phyloP scores from a whole-genome alignment of 53 echinoderm and acorn worm genomes.

The Echinometra lucunter region DNA sequence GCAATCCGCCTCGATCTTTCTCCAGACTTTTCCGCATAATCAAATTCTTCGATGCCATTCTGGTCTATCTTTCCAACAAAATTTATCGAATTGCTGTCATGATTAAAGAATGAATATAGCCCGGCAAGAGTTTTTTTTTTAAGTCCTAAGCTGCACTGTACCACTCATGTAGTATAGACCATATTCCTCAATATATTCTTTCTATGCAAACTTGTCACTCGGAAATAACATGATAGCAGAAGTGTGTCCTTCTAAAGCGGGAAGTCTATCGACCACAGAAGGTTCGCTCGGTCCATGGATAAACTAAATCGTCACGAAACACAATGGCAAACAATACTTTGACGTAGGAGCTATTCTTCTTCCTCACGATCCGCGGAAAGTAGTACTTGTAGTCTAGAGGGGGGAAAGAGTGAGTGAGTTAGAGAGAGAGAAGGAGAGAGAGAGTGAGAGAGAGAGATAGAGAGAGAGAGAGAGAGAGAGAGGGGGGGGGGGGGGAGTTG shows the following conservation, averaged over 20 bases:
- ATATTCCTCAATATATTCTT: neutral
- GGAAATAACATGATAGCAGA: neutral
- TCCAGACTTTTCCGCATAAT: slow-evolving; percentile 62
- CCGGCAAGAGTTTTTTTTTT: neutral
- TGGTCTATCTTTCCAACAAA: neutral
- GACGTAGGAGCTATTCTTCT: slow-evolving; percentile 31
- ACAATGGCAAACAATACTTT: slow-evolving; percentile 48
- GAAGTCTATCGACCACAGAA: slow-evolving; percentile 58
- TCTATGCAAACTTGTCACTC: neutral
- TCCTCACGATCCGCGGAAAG: slow-evolving; percentile 12
- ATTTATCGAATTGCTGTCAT: neutral
- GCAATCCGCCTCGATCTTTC: slow-evolving; percentile 41
- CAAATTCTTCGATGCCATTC: slow-evolving; percentile 65
- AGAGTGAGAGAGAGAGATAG: too few relatives aligned
- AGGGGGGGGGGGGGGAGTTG: neutral
- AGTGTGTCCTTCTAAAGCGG: slow-evolving; percentile 63
- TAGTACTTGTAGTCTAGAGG: too few relatives aligned
- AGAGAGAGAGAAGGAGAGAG: neutral
- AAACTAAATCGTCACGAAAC: slow-evolving; percentile 60
- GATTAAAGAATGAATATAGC: neutral
- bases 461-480: neutral
- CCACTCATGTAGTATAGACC: too few relatives aligned
- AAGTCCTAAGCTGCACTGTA: neutral
- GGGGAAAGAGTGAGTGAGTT: too few relatives aligned
- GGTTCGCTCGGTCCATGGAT: slow-evolving; percentile 29